phyloP scores from a whole-genome alignment of 1,140 invertebrate species.

The Drosophila sp. region DNA sequence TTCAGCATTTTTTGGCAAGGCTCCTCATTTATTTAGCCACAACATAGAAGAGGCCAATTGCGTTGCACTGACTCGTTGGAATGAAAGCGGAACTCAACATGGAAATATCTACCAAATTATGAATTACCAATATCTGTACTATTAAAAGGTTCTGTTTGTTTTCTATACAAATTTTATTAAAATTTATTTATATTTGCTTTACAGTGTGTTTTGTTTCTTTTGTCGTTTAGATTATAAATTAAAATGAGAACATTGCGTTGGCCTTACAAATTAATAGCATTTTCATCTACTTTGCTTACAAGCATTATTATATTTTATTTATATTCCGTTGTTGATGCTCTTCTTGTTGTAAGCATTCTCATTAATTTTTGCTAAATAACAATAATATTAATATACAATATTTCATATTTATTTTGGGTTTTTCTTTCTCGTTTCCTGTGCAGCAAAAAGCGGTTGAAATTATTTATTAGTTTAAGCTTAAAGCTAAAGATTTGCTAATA shows the following conservation, averaged over 20 bases:
- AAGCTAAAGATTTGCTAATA: slow-evolving; percentile 71
- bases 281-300: slow-evolving; percentile 62
- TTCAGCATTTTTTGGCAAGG: slow-evolving; percentile 61
- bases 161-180: slow-evolving; percentile 74
- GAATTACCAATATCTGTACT: neutral
- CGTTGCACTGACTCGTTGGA: neutral
- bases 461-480: slow-evolving; percentile 48
- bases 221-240: slow-evolving; percentile 73
- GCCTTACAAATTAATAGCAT: slow-evolving; percentile 83
- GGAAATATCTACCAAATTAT: neutral
- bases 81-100: neutral
- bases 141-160: slow-evolving; percentile 17
- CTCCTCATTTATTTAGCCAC: neutral
- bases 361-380: slow-evolving; percentile 57
- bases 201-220: slow-evolving; percentile 68
- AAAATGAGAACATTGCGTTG: slow-evolving; percentile 84
- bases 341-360: slow-evolving; percentile 29
- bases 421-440: slow-evolving; percentile 36
- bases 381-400: slow-evolving; percentile 29
- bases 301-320: slow-evolving; percentile 33
- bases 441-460: slow-evolving; percentile 56
- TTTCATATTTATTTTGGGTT: slow-evolving; percentile 34
- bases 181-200: slow-evolving; percentile 77
- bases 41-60: neutral
- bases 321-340: slow-evolving; percentile 19